Percentiles rank a stretch among this genome's conserved stretches.
phyloP scores from a whole-genome alignment of 1,140 invertebrate species.

The Diorhabda carinulata region DNA sequence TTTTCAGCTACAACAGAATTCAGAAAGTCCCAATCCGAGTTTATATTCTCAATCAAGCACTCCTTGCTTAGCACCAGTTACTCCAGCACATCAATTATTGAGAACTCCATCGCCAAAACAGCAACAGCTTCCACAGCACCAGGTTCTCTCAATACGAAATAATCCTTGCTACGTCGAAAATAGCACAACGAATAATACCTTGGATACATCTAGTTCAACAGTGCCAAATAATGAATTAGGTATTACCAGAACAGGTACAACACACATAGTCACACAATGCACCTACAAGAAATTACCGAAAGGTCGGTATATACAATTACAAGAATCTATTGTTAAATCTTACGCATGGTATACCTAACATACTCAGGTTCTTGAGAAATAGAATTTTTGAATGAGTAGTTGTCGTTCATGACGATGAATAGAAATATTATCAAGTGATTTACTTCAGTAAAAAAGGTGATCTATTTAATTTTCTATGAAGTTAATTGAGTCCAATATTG shows the following conservation, averaged over 20 bases:
- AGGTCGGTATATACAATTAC: background rate
- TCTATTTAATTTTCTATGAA: too few relatives aligned
- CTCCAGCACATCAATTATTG: conserved; percentile 10
- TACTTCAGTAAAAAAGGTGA: too few relatives aligned
- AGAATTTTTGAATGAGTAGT: too few relatives aligned
- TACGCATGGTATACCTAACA: too few relatives aligned
- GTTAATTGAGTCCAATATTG: too few relatives aligned
- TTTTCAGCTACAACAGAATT: conserved; percentile 23
- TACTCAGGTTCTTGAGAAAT: too few relatives aligned
- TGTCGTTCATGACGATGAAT: too few relatives aligned
- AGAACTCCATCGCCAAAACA: background rate
- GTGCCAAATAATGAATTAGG: conserved; percentile 23
- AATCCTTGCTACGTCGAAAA: conserved; percentile 33
- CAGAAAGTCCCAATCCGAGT: conserved; percentile 20
- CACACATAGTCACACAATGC: too few relatives aligned
- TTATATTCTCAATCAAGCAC: conserved; percentile 8
- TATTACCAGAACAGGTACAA: conserved; percentile 18
- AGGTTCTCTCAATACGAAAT: conserved; percentile 30
- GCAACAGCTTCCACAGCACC: conserved; percentile 14
- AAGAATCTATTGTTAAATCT: too few relatives aligned
- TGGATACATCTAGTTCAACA: conserved; percentile 17
- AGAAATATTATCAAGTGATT: too few relatives aligned
- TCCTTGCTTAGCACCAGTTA: background rate
- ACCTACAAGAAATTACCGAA: background rate
- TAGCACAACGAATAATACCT: conserved; percentile 24